Base-by-base conservation (phyloP, 2,113 vertebrate species). In the Hyaena hyaena region DNA sequence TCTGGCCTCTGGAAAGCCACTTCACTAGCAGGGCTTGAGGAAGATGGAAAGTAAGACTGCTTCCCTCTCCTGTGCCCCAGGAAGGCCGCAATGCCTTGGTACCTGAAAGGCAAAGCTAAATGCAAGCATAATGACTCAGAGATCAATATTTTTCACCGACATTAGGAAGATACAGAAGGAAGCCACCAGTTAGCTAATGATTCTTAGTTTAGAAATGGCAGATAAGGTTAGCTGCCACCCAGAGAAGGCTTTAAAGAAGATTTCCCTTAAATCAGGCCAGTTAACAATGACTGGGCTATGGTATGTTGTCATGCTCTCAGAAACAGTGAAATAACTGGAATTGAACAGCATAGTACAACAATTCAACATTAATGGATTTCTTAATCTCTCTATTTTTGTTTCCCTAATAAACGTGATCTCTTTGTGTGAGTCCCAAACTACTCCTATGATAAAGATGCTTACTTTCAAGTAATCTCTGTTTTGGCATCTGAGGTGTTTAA, bases 111-210 rank as follows among this genome's bases (percentile, higher is more conserved):
- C 86, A 63, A 91, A 93, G 74, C 79, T 69, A 83, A 91, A 68
- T 81, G 80, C 24, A 68, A 92, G 10, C 45, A 69, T 81, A 76
- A 76, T 81, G 96, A 87, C 69, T 95, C 68, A 39, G 0, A 26
- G 26, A 93, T 97, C 92, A 43, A 65, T 97, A 88, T 45, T 84
- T 93, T 43, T 93, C 90, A 31, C 50, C 9, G 58, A 93, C 82
- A n/a, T 93, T 48, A 65, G 87, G 50, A 61, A 28, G 50, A 21
- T 21, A 4, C 8, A 92, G 43, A 65, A 92, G 92, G 48, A 96
- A 97, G 58, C 83, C 92, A 53, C 63, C 84, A 82, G 86, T 58
- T 10, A 71, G 90, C 84, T 77, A 73, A 74, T 15, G n/a, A 81
- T 35, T 90, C 58, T 88, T 24, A 69, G 76, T 81, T 84, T 63